phyloP scores from a whole-genome alignment of 2,797 vertebrate species.

The Hoplostethus mediterraneus region DNA sequence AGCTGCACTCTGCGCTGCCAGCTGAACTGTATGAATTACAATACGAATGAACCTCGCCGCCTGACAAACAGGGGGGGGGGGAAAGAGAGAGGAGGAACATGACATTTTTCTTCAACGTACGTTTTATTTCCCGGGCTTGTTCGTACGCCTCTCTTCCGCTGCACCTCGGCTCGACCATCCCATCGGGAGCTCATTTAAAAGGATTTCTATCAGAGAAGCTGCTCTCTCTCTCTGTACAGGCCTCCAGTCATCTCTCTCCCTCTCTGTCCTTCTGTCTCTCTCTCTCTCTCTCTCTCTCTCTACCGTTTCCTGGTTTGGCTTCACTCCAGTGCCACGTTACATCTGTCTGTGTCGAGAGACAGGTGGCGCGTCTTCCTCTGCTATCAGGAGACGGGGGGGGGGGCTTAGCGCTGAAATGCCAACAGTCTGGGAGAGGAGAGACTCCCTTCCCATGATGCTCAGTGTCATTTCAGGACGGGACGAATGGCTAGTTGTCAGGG shows the following conservation, averaged over 20 bases:
- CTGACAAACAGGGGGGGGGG: slow-evolving; percentile 57
- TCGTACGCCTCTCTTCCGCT: slow-evolving; percentile 21
- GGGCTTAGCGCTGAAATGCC: slow-evolving; percentile 62
- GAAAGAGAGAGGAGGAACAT: slow-evolving; percentile 29
- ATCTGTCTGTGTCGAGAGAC: slow-evolving; percentile 62
- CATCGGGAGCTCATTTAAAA: slow-evolving; percentile 68
- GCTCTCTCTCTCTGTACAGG: slow-evolving; percentile 39
- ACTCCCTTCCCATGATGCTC: slow-evolving; percentile 50
- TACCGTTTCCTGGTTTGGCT: slow-evolving; percentile 39
- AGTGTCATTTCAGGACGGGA: slow-evolving; percentile 58
- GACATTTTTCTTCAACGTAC: slow-evolving; percentile 44
- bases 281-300: slow-evolving; percentile 31
- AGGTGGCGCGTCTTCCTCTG: slow-evolving; percentile 53
- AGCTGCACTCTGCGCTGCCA: slow-evolving; percentile 36
- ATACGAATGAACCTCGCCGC: slow-evolving; percentile 61
- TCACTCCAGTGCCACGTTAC: slow-evolving; percentile 46
- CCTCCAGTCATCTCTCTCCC: slow-evolving; percentile 38
- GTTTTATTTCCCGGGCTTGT: slow-evolving; percentile 38
- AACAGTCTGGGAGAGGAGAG: slow-evolving; percentile 49
- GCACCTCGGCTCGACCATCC: slow-evolving; percentile 44
- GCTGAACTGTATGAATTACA: slow-evolving; percentile 58
- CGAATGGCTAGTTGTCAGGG: slow-evolving; percentile 60
- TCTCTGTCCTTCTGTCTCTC: slow-evolving; percentile 33
- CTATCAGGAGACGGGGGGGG: slow-evolving; percentile 33
- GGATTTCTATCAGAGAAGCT: slow-evolving; percentile 38